These are phyloP conservation scores for Australoheros scitulus DNA, from an alignment of 2,113 vertebrate species.

Conservation along the genomic window DNA sequence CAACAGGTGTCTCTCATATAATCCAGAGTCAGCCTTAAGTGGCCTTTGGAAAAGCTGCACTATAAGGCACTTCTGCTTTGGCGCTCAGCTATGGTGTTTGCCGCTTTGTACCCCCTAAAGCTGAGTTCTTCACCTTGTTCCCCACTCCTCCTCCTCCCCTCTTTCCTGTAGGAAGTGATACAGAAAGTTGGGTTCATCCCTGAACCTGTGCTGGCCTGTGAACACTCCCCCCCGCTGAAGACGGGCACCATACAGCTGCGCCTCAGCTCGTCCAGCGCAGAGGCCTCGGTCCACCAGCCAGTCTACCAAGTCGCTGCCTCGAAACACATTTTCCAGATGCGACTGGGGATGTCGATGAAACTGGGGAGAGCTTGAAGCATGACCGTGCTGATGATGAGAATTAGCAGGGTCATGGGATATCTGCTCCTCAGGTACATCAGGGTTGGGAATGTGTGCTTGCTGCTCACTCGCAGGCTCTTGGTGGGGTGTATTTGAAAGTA, in stretches of 20 bases:
- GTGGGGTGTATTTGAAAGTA: not conserved
- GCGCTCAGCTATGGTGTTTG: not conserved
- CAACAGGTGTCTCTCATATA: not conserved
- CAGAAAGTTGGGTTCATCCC: constrained; percentile 78
- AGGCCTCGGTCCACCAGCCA: constrained; percentile 88
- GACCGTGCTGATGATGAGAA: constrained; percentile 6
- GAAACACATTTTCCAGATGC: constrained; percentile 69
- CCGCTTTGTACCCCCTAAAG: not conserved
- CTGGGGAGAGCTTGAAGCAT: not conserved
- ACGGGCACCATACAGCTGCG: constrained; percentile 81
- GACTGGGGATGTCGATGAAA: not conserved
- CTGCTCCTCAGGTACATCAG: not conserved
- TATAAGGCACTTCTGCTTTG: constrained; percentile 35
- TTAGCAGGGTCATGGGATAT: not conserved
- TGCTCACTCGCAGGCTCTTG: not conserved
- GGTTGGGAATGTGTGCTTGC: not conserved
- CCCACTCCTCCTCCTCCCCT: not conserved
- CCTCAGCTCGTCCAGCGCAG: constrained; percentile 82
- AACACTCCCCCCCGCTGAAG: constrained; percentile 85
- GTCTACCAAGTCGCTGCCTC: constrained; percentile 86
- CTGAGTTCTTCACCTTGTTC: not conserved
- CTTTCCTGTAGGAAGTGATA: constrained; percentile 75
- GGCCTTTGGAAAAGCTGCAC: not conserved
- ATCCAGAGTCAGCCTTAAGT: not conserved
- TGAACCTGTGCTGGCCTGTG: constrained; percentile 80